These are phyloP conservation scores for Lycocorax pyrrhopterus DNA, from an alignment of 2,113 vertebrate genomes.

Conservation along the genomic window DNA sequence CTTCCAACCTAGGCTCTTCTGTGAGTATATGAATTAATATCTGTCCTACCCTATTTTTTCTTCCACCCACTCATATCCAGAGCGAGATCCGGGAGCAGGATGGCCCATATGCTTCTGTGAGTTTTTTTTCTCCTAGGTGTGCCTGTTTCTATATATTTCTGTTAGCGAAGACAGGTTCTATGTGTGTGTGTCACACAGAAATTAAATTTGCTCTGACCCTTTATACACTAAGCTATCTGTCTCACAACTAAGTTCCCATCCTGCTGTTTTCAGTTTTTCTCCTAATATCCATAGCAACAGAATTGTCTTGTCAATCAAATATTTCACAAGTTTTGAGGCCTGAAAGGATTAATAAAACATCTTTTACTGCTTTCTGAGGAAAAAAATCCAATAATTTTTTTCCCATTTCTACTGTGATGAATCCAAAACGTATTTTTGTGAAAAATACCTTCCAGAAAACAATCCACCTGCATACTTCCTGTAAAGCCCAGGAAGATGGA, in stretches of 20 bases:
- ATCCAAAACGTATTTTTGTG: background rate
- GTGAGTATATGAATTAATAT: background rate
- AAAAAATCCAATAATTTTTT: background rate
- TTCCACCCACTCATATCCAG: background rate
- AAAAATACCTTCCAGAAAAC: background rate
- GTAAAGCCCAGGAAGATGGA: background rate
- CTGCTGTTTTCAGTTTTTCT: conserved; percentile 1
- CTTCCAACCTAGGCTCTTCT: background rate
- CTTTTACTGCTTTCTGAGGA: background rate
- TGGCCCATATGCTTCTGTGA: conserved; percentile 2
- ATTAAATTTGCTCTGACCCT: conserved; percentile 14
- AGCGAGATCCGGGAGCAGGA: background rate
- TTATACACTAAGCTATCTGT: background rate
- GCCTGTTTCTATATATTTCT: conserved; percentile 15
- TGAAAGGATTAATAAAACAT: background rate
- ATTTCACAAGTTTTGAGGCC: background rate
- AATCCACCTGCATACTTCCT: background rate
- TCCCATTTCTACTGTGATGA: background rate
- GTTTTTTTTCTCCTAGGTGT: background rate
- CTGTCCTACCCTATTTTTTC: background rate
- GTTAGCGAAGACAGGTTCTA: background rate
- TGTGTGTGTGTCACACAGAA: background rate
- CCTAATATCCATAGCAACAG: conserved; percentile 26
- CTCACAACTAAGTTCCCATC: background rate
- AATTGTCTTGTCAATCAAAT: background rate